Conservation (phyloP, 2,113 vertebrate genomes). For the Miniopterus natalensis region DNA sequence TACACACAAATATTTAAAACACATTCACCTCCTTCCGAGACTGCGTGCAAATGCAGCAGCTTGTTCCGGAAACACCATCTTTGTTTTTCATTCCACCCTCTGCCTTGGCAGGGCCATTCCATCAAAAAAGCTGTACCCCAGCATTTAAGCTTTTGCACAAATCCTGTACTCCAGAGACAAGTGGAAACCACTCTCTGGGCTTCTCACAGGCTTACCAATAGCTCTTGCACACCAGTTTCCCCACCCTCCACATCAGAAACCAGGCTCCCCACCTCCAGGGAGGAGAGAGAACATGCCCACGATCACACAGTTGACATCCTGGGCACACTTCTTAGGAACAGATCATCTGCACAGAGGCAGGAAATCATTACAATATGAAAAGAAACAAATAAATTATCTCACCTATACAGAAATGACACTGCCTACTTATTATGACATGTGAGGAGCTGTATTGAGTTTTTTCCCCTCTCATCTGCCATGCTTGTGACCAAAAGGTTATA, state of each 20-base stretch:
- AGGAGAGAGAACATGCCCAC: background rate
- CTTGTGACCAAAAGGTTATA: background rate
- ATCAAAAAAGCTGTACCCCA: background rate
- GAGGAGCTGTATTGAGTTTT: background rate
- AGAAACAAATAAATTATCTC: conserved; percentile 32
- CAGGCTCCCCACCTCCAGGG: background rate
- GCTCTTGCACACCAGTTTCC: background rate
- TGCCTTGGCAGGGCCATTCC: background rate
- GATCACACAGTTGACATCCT: background rate
- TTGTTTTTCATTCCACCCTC: background rate
- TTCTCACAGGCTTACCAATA: background rate
- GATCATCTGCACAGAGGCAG: background rate
- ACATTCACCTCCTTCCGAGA: background rate
- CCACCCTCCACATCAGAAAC: background rate
- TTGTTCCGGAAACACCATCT: background rate
- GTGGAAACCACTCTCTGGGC: background rate
- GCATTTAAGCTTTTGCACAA: background rate
- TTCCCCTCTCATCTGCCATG: background rate
- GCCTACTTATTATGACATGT: background rate
- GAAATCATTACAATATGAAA: background rate
- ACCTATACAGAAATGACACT: background rate
- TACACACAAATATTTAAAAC: background rate
- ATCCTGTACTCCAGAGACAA: background rate
- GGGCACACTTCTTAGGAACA: background rate
- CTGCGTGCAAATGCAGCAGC: background rate